Base-by-base conservation (phyloP, 2,797 vertebrate species). In the Echiichthys vipera region DNA sequence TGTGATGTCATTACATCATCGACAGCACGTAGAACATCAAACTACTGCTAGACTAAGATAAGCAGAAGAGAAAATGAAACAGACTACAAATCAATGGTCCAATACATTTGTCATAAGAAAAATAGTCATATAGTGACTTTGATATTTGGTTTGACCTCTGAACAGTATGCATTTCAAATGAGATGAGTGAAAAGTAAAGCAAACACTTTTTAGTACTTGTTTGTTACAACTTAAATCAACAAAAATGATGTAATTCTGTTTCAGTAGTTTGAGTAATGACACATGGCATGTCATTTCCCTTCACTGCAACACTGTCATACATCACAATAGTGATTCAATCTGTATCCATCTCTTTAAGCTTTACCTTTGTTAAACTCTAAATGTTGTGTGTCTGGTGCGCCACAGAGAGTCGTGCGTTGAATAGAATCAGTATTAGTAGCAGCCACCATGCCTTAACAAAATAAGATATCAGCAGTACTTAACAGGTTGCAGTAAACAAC, bases 1-100 rank as follows among this genome's bases (percentile, higher is more conserved):
- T 10, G 1, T 40, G 25, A 18, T 46, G 58, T 65, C 65, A 66
- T 73, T 50, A 71, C 65, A 65, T 83, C 59, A 58, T 47, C 55
- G 56, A 9, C n/a, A 66, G 40, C 50, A 57, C 45, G 8, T 65
- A 27, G 29, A 39, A 64, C 65, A 71, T 76, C n/a, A 13, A n/a
- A n/a, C n/a, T n/a, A n/a, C n/a, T n/a, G n/a, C n/a, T n/a, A n/a
- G n/a, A n/a, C n/a, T n/a, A n/a, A n/a, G n/a, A n/a, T n/a, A n/a
- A n/a, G n/a, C n/a, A n/a, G n/a, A n/a, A n/a, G n/a, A n/a, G n/a
- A n/a, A n/a, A n/a, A n/a, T n/a, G n/a, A n/a, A n/a, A n/a, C n/a
- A n/a, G n/a, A n/a, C n/a, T n/a, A n/a, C n/a, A n/a, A n/a, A n/a
- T n/a, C n/a, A n/a, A n/a, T n/a, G n/a, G n/a, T n/a, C n/a, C n/a